phyloP scores from a whole-genome alignment of 1,140 invertebrate species.

The Aphidius gifuensis region DNA sequence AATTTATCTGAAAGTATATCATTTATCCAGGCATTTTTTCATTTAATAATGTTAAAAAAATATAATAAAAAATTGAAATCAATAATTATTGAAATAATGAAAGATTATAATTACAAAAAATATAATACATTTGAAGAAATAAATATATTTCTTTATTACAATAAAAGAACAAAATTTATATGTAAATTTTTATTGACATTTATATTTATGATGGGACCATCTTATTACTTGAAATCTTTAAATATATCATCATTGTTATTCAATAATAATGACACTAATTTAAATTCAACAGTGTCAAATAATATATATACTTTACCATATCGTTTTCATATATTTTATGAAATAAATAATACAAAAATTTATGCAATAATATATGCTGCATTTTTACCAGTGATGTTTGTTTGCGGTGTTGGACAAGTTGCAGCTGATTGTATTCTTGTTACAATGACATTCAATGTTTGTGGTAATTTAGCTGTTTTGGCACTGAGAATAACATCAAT shows the following conservation, averaged over 20 bases:
- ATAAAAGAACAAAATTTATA: not conserved
- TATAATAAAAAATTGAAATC: not conserved
- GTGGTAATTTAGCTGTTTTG: too few species aligned
- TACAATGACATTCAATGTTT: too few species aligned
- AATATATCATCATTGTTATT: constrained; percentile 8
- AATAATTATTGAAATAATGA: too few species aligned
- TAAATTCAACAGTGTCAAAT: constrained; percentile 11
- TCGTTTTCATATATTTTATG: constrained; percentile 21
- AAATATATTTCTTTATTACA: not conserved
- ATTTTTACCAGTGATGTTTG: constrained; percentile 15
- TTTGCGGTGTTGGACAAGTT: constrained; percentile 8
- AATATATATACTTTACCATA: constrained; percentile 20
- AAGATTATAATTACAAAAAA: too few species aligned
- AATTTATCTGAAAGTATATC: not conserved
- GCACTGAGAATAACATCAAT: too few species aligned
- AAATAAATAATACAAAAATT: constrained; percentile 11
- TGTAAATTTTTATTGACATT: too few species aligned
- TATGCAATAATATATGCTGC: constrained; percentile 18
- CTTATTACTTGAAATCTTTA: too few species aligned
- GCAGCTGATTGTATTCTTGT: constrained; percentile 3
- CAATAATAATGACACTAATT: constrained; percentile 3
- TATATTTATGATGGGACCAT: too few species aligned
- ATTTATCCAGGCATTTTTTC: not conserved
- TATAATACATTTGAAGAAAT: too few species aligned
- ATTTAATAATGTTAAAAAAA: not conserved